Evolutionary conservation across 2,113 vertebrate genomes (phyloP), one percentile per base, ranked within the genome.

Genomic region (Isichthys henryi): DNA sequence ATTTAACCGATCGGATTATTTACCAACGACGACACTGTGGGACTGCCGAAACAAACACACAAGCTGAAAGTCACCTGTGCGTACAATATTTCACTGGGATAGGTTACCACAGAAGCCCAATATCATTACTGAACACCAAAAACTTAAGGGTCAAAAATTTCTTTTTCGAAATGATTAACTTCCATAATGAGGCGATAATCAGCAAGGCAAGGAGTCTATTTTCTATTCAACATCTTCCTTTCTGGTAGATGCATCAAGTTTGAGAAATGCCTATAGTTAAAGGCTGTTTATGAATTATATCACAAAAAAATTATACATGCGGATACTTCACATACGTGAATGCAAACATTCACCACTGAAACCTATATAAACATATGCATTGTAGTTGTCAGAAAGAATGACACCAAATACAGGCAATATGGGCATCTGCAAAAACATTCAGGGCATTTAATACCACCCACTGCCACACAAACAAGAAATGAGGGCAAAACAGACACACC

Each of bases 341-440:
- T 95, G 93, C 94, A 95, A 94, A 95, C 98, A 97, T 98, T 94
- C 97, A 99, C 98, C 98, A 96, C 97, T 97, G 97, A 98, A 96
- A 95, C 96, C 94, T 97, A 94, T 99, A 96, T 99, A 99, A 99
- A 99, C 98, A 87, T 96, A 96, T 97, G 96, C 96, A 96, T 96
- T 97, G 96, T 96, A 97, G 95, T 95, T 95, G 96, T 97, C 93
- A 93, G 95, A 97, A 97, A 97, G 96, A 95, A 96, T 94, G 97
- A 97, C 94, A 96, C 97, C 95, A 97, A 97, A 97, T 97, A 97
- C 97, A 98, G 97, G 97, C 97, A 97, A 97, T 97, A 96, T 95
- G 94, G 97, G 97, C 96, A 96, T 97, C 96, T 93, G 96, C 96
- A 96, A 97, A 97, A 95, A 97, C 95, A 96, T 96, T 96, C 93